phyloP scores from a whole-genome alignment of 37 sponge, comb jelly and placozoan species.

The Hormiphora californensis region DNA sequence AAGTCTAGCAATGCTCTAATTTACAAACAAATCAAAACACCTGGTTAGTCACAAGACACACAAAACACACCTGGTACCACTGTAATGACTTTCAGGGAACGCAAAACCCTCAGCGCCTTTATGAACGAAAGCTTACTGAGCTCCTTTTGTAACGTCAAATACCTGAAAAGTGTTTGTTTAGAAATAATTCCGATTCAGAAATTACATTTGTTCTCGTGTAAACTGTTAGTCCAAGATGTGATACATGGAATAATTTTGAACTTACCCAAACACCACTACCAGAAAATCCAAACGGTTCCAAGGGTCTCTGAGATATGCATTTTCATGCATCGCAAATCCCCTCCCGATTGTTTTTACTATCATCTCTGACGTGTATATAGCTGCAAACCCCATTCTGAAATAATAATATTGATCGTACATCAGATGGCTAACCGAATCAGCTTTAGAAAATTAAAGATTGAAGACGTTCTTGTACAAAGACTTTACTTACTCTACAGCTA shows the following conservation, averaged over 20 bases:
- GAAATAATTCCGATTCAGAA: not conserved
- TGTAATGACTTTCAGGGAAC: slow-evolving; percentile 51
- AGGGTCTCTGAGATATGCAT: slow-evolving; percentile 56
- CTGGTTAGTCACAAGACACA: too few relatives aligned
- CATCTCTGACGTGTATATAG: slow-evolving; percentile 56
- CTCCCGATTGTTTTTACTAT: slow-evolving; percentile 44
- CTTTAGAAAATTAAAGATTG: too few relatives aligned
- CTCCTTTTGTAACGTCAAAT: not conserved
- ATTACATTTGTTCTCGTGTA: too few relatives aligned
- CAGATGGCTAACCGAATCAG: too few relatives aligned
- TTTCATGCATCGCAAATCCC: slow-evolving; percentile 51
- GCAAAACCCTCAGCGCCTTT: slow-evolving; percentile 50
- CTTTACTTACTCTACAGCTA: slow-evolving; percentile 38
- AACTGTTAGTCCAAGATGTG: not conserved
- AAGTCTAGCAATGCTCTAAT: not conserved
- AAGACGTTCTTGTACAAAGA: too few relatives aligned
- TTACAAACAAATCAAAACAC: too few relatives aligned
- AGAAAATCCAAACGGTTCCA: slow-evolving; percentile 59
- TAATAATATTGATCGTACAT: too few relatives aligned
- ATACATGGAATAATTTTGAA: not conserved
- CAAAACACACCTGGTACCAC: slow-evolving; percentile 57
- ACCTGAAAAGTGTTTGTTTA: slow-evolving; percentile 19
- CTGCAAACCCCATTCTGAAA: slow-evolving; percentile 52
- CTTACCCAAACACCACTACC: slow-evolving; percentile 56
- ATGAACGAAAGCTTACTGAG: slow-evolving; percentile 37